Evolutionary conservation across 2,888 invertebrate genomes (phyloP).

Genomic region (Carcina quercana): DNA sequence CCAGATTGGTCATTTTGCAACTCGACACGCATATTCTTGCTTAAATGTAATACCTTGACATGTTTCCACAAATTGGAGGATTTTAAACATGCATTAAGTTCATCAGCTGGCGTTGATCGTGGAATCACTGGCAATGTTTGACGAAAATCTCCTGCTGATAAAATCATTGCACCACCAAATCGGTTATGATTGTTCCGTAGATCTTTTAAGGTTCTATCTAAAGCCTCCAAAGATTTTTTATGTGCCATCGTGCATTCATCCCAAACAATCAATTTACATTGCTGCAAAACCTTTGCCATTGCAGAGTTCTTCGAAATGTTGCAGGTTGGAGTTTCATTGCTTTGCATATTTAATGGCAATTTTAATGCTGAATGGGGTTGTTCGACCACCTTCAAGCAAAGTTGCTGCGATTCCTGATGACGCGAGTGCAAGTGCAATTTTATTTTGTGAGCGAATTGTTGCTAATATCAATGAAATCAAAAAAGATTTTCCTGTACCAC

Average conservation of each 20-base stretch:
- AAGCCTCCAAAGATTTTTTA: conserved; percentile 15
- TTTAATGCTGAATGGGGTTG: conserved; percentile 18
- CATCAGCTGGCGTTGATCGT: conserved; percentile 18
- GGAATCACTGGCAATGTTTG: conserved; percentile 27
- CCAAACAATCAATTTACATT: conserved; percentile 14
- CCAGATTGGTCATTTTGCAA: conserved; percentile 1
- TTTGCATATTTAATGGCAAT: conserved; percentile 18
- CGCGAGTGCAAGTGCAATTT: conserved; percentile 15
- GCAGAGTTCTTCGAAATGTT: conserved; percentile 12
- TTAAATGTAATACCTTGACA: conserved; percentile 17
- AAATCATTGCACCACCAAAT: conserved; percentile 28
- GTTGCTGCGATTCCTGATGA: conserved; percentile 18
- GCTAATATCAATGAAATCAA: conserved; percentile 15
- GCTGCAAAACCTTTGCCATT: conserved; percentile 15
- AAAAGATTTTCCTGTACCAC: conserved; percentile 18
- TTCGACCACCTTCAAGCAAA: conserved; percentile 17
- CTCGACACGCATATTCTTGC: conserved; percentile 11
- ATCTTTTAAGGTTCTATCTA: conserved; percentile 20
- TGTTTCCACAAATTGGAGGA: conserved; percentile 17
- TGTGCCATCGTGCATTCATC: conserved; percentile 21
- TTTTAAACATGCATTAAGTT: conserved; percentile 22
- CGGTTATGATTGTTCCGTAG: conserved; percentile 17
- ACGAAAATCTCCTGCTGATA: conserved; percentile 32
- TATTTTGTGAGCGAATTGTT: conserved; percentile 13
- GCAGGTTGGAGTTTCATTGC: conserved; percentile 16